A percentile compares a stretch with the other conserved stretches of the same genome.
phyloP scores from a whole-genome alignment of 2,888 invertebrate species.

The Athetis lepigone region DNA sequence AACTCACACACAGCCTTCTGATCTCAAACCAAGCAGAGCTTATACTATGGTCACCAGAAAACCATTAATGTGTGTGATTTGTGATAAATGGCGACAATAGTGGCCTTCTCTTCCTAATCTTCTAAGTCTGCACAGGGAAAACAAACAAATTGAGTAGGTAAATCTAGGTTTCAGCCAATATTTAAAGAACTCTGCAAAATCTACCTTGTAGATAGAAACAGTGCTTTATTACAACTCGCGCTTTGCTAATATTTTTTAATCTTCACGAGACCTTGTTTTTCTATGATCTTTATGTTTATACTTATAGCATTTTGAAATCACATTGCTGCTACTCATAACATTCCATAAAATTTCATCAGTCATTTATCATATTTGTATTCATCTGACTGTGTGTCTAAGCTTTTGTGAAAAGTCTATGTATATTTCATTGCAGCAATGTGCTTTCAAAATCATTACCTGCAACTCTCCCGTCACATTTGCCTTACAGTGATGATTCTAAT shows the following conservation, averaged over 20 bases:
- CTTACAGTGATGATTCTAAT: constrained; percentile 78
- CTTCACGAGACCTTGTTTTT: neutral
- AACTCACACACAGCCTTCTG: too few relatives aligned
- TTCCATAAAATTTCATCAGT: constrained; percentile 22
- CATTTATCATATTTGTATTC: constrained; percentile 26
- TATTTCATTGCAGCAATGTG: constrained; percentile 81
- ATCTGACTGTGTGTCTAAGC: constrained; percentile 54
- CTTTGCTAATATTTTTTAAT: neutral
- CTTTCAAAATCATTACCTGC: constrained; percentile 84
- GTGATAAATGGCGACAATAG: too few relatives aligned
- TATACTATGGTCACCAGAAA: too few relatives aligned
- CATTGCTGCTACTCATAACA: constrained; percentile 25
- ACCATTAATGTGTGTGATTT: too few relatives aligned
- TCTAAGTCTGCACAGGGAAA: too few relatives aligned
- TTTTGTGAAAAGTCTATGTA: constrained; percentile 78
- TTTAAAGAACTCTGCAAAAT: too few relatives aligned
- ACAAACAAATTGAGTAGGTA: too few relatives aligned
- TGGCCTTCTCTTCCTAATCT: too few relatives aligned
- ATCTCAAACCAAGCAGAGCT: too few relatives aligned
- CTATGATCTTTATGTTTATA: constrained; percentile 1
- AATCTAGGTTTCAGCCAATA: too few relatives aligned
- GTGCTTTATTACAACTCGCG: neutral
- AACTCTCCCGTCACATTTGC: constrained; percentile 75
- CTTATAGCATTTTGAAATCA: constrained; percentile 24
- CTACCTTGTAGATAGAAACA: too few relatives aligned